Conservation (phyloP, 2,797 vertebrate species). For the Paramormyrops hopkinsi region DNA sequence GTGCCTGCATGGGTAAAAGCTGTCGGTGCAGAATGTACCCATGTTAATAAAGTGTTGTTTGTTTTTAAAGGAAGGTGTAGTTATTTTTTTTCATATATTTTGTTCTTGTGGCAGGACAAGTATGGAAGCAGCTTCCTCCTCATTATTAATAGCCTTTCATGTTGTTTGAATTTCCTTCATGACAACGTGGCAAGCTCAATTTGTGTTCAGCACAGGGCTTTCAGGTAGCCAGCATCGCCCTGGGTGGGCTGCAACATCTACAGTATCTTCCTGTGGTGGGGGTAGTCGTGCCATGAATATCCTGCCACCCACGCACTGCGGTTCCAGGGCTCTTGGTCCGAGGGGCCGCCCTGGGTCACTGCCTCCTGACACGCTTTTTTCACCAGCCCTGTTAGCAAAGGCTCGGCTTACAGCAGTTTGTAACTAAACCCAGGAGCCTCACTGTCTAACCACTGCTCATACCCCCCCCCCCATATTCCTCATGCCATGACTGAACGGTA, state of each 20-base stretch:
- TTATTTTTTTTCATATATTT: neutral
- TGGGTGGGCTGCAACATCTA: neutral
- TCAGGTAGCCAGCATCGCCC: neutral
- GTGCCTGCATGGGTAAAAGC: neutral
- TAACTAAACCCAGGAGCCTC: conserved; percentile 5
- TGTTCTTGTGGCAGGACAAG: neutral
- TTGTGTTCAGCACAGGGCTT: neutral
- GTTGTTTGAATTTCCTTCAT: neutral
- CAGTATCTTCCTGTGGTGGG: neutral
- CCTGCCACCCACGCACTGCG: neutral
- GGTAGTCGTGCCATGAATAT: neutral
- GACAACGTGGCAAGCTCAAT: neutral
- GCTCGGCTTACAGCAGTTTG: conserved; percentile 11
- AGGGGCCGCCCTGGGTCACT: neutral
- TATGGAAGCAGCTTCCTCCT: neutral
- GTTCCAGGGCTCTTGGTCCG: neutral
- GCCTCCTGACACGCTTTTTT: neutral
- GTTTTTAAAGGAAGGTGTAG: neutral
- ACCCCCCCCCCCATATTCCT: neutral
- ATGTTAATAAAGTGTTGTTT: neutral
- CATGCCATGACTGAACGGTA: neutral
- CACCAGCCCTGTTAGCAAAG: neutral
- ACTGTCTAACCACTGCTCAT: conserved; percentile 8
- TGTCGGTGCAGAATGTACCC: neutral
- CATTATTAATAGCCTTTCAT: neutral